Evolutionary conservation across 2,797 vertebrate species (phyloP), one percentile per base, ranked within the genome.

Genomic region (Pseudochirops cupreus): DNA sequence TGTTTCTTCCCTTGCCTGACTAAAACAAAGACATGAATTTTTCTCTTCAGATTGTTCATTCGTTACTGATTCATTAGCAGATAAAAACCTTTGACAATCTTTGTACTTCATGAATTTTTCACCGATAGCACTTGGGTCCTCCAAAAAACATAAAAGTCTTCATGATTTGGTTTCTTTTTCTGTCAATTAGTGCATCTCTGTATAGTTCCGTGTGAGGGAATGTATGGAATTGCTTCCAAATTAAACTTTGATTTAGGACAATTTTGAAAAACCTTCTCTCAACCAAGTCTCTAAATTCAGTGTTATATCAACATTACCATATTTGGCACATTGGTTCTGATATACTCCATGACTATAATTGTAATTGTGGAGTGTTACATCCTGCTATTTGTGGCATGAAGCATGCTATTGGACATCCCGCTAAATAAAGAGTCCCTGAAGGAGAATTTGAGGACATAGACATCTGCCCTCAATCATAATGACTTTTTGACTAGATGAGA

Each of bases 221-320:
- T 33, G 13, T 33, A 74, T 74, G 62, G 9, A 4, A n/a, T 74
- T 74, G 33, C 62, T 74, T 74, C 33, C 33, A 74, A 74, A 74
- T 74, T n/a, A n/a, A 74, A 74, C 4, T 74, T 74, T 74, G 39
- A 87, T 87, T 50, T 87, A 39, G 39, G 39, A 46, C 39, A 50
- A 87, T 87, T 87, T 87, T 87, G 74, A 87, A 21, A 87, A 87
- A 87, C 9, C 3, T 46, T 16, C 67, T 87, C 74, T 87, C 9
- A 87, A 26, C 21, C 21, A 26, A 50, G 74, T 26, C 39, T 87
- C 39, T 26, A 46, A 87, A 21, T 11, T 87, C 74, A 87, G 26
- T 87, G 39, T 87, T 87, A 87, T 26, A 87, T 87, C 74, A 87
- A 87, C 74, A 87, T 87, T 46, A 46, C 74, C 74, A 87, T 87